Evolutionary conservation across 2,797 vertebrate species (phyloP).

Genomic region (Argentina silus): DNA sequence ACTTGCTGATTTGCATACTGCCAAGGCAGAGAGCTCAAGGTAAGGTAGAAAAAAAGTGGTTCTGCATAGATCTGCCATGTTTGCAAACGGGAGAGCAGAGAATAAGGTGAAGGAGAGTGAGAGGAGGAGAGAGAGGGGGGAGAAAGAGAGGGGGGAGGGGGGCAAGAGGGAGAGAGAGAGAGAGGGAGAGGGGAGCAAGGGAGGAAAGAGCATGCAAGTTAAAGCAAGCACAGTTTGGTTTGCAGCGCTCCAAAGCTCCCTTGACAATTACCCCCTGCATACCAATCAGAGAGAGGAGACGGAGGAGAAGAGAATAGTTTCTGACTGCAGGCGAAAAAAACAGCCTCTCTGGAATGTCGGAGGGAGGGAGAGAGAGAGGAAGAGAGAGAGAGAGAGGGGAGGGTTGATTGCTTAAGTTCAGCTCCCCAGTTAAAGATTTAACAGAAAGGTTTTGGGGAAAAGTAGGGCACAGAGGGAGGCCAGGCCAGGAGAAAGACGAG

Average conservation of each 20-base stretch:
- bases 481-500: conserved; percentile 7
- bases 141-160: neutral
- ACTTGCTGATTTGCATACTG: conserved; percentile 37
- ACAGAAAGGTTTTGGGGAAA: conserved; percentile 34
- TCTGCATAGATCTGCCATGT: conserved; percentile 9
- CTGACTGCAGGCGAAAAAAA: conserved; percentile 15
- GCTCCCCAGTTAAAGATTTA: conserved; percentile 51
- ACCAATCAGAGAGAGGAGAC: conserved; percentile 9
- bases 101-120: conserved; percentile 5
- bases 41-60: conserved; percentile 29
- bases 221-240: neutral
- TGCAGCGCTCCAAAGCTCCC: conserved; percentile 1
- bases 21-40: conserved; percentile 36
- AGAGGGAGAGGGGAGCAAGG: neutral
- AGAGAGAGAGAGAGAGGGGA: conserved; percentile 20
- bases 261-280: conserved; percentile 10
- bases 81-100: conserved; percentile 21
- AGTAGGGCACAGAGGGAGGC: conserved; percentile 55
- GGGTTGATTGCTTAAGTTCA: conserved; percentile 13
- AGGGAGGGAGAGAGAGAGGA: neutral
- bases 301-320: neutral
- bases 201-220: neutral
- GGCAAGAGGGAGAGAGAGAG: neutral
- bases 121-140: neutral
- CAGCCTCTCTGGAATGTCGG: conserved; percentile 12